phyloP scores from a whole-genome alignment of 2,888 invertebrate genomes.

The Allophyes oxyacanthae region DNA sequence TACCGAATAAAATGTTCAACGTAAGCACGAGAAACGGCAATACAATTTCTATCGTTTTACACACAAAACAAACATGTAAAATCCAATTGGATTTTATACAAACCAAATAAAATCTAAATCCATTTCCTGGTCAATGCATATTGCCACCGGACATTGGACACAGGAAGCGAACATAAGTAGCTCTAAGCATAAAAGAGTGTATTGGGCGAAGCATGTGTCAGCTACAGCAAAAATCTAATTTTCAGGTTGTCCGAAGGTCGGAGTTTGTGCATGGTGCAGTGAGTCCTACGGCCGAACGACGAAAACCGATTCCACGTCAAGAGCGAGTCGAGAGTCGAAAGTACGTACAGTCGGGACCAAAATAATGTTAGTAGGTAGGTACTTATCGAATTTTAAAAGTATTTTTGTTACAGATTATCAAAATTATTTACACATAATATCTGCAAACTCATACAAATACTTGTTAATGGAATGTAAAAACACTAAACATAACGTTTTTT shows the following conservation, averaged over 20 bases:
- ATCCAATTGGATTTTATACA: neutral
- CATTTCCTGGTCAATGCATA: neutral
- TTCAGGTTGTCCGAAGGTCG: slow-evolving; percentile 78
- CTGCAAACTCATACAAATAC: too few relatives aligned
- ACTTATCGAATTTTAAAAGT: too few relatives aligned
- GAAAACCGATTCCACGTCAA: slow-evolving; percentile 38
- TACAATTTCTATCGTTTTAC: too few relatives aligned
- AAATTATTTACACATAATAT: too few relatives aligned
- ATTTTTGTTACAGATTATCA: too few relatives aligned
- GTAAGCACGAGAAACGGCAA: too few relatives aligned
- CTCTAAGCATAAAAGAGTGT: slow-evolving; percentile 57
- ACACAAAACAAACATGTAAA: neutral
- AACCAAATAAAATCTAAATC: slow-evolving; percentile 6
- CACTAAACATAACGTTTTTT: too few relatives aligned
- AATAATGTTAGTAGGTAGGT: too few relatives aligned
- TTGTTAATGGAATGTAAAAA: too few relatives aligned
- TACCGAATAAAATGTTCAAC: too few relatives aligned
- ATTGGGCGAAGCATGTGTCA: slow-evolving; percentile 69
- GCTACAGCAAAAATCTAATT: slow-evolving; percentile 80
- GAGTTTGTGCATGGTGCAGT: slow-evolving; percentile 65
- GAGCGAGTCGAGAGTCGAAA: slow-evolving; percentile 39
- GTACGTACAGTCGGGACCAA: slow-evolving; percentile 17
- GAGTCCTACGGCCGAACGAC: slow-evolving; percentile 50
- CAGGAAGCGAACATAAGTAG: slow-evolving; percentile 44
- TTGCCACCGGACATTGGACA: slow-evolving; percentile 34